These are phyloP conservation scores for Ischnus inquisitorius DNA, from an alignment of 2,888 invertebrate species.

Conservation along the genomic window DNA sequence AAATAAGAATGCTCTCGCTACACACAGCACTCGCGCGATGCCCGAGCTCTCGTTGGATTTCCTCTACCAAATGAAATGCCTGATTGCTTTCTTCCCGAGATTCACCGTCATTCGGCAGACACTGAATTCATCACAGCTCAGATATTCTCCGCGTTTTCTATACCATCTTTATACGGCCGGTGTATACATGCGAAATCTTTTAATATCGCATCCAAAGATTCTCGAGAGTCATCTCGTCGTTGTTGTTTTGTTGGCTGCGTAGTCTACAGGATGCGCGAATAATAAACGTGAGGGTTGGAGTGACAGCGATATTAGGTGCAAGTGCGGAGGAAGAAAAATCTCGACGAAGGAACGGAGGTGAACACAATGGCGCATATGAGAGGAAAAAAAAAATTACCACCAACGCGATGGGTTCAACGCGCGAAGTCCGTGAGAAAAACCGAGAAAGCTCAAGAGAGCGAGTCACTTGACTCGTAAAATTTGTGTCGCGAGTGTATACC, in stretches of 20 bases:
- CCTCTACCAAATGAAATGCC: conserved; percentile 64
- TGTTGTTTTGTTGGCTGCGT: neutral
- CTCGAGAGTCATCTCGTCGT: neutral
- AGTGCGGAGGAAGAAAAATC: conserved; percentile 29
- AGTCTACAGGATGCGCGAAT: conserved; percentile 27
- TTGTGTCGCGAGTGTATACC: conserved; percentile 51
- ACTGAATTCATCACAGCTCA: neutral
- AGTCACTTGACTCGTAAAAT: conserved; percentile 59
- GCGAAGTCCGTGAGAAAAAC: conserved; percentile 48
- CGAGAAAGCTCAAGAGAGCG: conserved; percentile 48
- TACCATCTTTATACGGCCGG: neutral
- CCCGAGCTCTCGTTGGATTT: conserved; percentile 30
- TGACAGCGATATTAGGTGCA: conserved; percentile 42
- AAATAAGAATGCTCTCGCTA: conserved; percentile 47
- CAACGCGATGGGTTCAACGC: conserved; percentile 47
- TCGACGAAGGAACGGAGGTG: neutral
- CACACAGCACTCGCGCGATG: conserved; percentile 17
- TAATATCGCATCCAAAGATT: conserved; percentile 25
- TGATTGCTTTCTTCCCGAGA: conserved; percentile 64
- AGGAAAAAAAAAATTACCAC: conserved; percentile 21
- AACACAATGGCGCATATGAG: neutral
- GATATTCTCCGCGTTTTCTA: neutral
- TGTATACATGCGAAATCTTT: conserved; percentile 1
- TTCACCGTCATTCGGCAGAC: conserved; percentile 40
- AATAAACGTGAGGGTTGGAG: conserved; percentile 29